Evolutionary conservation across 2,113 vertebrate genomes (phyloP).

Genomic region (Barnardius zonarius): DNA sequence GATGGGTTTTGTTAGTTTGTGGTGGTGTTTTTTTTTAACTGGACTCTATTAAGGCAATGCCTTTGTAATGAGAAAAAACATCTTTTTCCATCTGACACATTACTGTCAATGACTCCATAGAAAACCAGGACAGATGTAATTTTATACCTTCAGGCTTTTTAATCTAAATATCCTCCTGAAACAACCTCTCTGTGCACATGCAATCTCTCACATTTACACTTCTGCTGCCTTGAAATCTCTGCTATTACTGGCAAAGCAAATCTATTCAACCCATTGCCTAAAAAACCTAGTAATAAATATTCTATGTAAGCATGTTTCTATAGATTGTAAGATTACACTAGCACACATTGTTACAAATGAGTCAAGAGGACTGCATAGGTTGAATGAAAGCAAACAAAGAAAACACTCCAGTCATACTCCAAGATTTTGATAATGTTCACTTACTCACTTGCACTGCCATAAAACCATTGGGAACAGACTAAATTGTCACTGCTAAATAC

Average conservation of each 20-base stretch:
- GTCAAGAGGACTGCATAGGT: neutral
- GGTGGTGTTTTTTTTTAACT: neutral
- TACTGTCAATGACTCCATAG: neutral
- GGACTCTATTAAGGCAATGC: neutral
- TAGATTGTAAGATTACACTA: neutral
- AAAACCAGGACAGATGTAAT: neutral
- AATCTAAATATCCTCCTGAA: neutral
- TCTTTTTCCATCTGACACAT: neutral
- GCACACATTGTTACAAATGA: neutral
- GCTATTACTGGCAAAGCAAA: neutral
- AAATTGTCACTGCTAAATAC: neutral
- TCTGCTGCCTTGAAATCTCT: neutral
- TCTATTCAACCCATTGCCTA: neutral
- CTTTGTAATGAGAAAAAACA: neutral
- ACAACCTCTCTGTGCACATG: neutral
- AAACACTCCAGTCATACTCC: neutral
- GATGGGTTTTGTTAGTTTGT: rapidly evolving
- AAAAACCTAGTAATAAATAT: neutral
- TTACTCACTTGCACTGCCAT: neutral
- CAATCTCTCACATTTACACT: neutral
- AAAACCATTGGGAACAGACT: neutral
- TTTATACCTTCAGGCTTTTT: neutral
- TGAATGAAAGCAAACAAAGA: neutral
- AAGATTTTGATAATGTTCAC: neutral
- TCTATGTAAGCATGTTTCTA: neutral